A percentile compares a stretch with the other conserved stretches of the same genome.
These are phyloP conservation scores for Pachyrhynchus sulphureomaculatus DNA, from an alignment of 1,140 invertebrate genomes.

Conservation along the genomic window DNA sequence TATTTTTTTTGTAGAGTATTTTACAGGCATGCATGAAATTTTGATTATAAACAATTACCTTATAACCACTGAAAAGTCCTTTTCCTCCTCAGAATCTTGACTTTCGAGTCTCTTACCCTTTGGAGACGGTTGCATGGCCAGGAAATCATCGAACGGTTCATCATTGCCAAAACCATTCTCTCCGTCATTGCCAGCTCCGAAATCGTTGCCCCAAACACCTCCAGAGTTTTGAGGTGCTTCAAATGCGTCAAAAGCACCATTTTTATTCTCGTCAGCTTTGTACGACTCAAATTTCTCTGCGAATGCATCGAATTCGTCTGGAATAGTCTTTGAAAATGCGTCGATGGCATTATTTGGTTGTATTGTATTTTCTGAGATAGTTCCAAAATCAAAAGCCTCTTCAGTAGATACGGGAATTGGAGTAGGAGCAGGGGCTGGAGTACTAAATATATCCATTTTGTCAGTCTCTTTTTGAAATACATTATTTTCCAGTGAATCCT, in stretches of 20 bases:
- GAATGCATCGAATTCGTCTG: conserved; percentile 79
- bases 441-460: conserved; percentile 31
- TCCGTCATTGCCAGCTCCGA: conserved; percentile 16
- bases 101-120: conserved; percentile 63
- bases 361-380: not conserved
- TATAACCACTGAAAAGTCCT: conserved; percentile 78
- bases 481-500: conserved; percentile 1
- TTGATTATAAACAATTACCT: no score
- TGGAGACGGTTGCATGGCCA: conserved; percentile 73
- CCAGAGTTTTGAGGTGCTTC: conserved; percentile 32
- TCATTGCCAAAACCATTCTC: conserved; percentile 56
- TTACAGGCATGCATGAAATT: no score
- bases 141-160: conserved; percentile 75
- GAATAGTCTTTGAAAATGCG: conserved; percentile 40
- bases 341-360: not conserved
- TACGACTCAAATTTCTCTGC: conserved; percentile 81
- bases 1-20: no score
- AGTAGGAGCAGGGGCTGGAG: conserved; percentile 26
- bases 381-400: conserved; percentile 25
- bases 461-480: conserved; percentile 7
- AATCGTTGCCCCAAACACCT: conserved; percentile 56
- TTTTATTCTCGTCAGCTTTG: conserved; percentile 57
- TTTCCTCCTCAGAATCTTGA: conserved; percentile 72
- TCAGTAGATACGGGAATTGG: conserved; percentile 11
- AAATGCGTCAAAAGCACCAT: conserved; percentile 53